These are phyloP conservation scores for Drosophila merina DNA, from an alignment of 2,888 invertebrate species.

Conservation along the genomic window DNA sequence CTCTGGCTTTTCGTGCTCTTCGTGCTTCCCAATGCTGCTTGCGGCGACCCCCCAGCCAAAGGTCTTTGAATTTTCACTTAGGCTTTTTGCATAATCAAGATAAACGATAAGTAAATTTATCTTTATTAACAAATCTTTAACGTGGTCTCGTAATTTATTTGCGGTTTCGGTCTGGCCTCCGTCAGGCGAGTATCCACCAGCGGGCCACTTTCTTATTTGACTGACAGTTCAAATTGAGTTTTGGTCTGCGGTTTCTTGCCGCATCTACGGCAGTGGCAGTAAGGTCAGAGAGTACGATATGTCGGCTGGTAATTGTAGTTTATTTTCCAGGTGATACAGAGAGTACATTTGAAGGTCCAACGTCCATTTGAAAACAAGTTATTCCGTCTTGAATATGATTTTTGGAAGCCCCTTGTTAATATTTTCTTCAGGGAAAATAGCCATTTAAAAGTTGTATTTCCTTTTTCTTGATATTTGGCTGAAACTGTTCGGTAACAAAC, in stretches of 20 bases:
- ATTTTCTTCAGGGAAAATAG: not conserved
- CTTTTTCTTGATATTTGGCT: conserved; percentile 14
- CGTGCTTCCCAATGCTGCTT: conserved; percentile 19
- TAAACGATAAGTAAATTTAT: conserved; percentile 78
- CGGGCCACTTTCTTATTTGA: conserved; percentile 52
- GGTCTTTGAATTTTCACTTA: conserved; percentile 75
- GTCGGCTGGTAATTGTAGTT: conserved; percentile 28
- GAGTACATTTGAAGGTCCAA: not conserved
- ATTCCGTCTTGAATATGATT: too few relatives aligned
- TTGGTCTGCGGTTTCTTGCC: conserved; percentile 20
- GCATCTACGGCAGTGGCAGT: not conserved
- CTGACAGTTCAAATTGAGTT: conserved; percentile 58
- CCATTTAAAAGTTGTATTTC: conserved; percentile 12
- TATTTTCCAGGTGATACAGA: conserved; percentile 7
- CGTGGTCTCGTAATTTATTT: conserved; percentile 72
- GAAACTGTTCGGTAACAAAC: conserved; percentile 48
- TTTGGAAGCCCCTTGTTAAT: not conserved
- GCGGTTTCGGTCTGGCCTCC: conserved; percentile 48
- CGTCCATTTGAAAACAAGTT: too few relatives aligned
- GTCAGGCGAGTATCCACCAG: conserved; percentile 26
- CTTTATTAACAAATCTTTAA: conserved; percentile 77
- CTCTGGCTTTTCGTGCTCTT: conserved; percentile 45
- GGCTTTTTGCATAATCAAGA: conserved; percentile 77
- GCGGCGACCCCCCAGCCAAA: not conserved
- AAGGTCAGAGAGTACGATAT: conserved; percentile 21